Conservation (phyloP, 2,113 vertebrate species). For the Dolichotis patagonum region DNA sequence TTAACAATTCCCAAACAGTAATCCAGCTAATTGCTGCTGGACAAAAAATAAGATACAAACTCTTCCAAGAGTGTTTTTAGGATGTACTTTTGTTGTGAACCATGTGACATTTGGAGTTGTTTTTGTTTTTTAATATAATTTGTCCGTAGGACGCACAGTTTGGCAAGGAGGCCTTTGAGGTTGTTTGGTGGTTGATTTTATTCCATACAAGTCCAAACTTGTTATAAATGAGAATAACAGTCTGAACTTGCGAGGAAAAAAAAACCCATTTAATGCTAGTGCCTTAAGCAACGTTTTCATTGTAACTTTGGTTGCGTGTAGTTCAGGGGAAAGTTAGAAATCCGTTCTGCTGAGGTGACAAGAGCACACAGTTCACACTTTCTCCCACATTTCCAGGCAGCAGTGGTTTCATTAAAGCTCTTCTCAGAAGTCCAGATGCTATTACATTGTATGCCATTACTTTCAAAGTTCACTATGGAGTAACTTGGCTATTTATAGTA, state of each 20-base stretch:
- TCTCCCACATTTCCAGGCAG: conserved; percentile 21
- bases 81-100: not conserved
- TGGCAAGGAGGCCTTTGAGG: conserved; percentile 43
- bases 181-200: conserved; percentile 58
- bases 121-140: not conserved
- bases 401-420: conserved; percentile 32
- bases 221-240: conserved; percentile 42
- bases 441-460: not conserved
- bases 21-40: not conserved
- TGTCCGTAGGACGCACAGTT: conserved; percentile 20
- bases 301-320: not conserved
- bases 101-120: not conserved
- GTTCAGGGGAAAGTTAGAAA: conserved; percentile 54
- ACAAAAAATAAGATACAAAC: not conserved
- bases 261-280: conserved; percentile 5
- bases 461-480: not conserved
- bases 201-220: conserved; percentile 52
- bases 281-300: conserved; percentile 72
- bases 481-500: not conserved
- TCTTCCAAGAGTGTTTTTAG: not conserved
- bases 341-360: not conserved
- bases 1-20: not conserved
- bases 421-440: conserved; percentile 32
- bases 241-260: not conserved
- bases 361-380: conserved; percentile 24